phyloP scores from a whole-genome alignment of 2,888 invertebrate species.

The Terebella lapidaria region DNA sequence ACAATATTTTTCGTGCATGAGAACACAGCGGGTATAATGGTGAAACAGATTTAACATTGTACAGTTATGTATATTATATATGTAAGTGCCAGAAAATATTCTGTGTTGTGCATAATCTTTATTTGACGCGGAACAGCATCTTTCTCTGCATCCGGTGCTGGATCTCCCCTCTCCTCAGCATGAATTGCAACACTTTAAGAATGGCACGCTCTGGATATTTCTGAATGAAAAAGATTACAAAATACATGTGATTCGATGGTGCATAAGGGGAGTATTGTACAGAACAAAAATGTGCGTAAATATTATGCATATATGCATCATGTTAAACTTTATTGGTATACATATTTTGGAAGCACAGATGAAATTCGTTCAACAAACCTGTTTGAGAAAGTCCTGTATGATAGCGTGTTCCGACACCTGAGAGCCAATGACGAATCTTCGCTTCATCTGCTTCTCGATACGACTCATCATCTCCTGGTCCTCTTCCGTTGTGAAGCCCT shows the following conservation, averaged over 20 bases:
- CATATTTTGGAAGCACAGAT: not conserved
- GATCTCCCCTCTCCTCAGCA: constrained; percentile 92
- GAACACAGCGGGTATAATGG: too few species aligned
- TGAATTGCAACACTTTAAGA: constrained; percentile 83
- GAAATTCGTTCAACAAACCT: too few species aligned
- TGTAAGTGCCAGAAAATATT: too few species aligned
- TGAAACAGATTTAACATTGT: too few species aligned
- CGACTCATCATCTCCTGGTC: constrained; percentile 84
- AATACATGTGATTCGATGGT: not conserved
- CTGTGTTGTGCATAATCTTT: too few species aligned
- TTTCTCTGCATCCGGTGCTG: constrained; percentile 95
- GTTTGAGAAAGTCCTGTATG: constrained; percentile 70
- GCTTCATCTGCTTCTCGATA: constrained; percentile 90
- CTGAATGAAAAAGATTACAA: constrained; percentile 28
- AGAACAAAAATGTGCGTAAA: too few species aligned
- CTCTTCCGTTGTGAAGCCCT: constrained; percentile 93
- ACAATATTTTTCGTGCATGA: too few species aligned
- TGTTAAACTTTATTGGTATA: not conserved
- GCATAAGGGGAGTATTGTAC: not conserved
- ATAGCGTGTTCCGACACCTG: constrained; percentile 93
- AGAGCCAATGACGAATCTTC: constrained; percentile 81
- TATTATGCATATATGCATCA: too few species aligned
- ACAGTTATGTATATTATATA: too few species aligned
- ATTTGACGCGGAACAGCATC: constrained; percentile 89
- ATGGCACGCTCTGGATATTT: constrained; percentile 63